Percentiles rank a stretch among this genome's conserved stretches.
Conservation (phyloP, 1,140 invertebrate species). For the Cotesia typhae region DNA sequence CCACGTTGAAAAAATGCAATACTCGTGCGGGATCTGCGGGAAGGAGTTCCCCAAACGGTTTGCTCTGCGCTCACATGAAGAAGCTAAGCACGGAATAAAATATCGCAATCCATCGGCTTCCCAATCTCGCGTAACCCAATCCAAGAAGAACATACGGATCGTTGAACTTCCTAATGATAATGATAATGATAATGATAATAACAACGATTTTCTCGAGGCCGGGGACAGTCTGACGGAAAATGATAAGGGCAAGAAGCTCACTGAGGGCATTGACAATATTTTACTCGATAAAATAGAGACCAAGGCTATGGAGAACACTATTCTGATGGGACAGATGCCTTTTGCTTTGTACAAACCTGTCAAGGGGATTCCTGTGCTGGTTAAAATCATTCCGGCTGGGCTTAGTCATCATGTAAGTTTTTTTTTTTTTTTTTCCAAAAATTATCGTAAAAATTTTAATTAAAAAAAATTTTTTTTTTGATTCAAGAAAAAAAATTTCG, state of each 20-base stretch:
- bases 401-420: conserved; percentile 66
- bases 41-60: conserved; percentile 68
- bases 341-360: conserved; percentile 70
- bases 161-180: conserved; percentile 60
- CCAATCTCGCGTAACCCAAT: conserved; percentile 34
- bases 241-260: conserved; percentile 44
- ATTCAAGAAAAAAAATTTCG: not conserved
- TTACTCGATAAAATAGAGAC: conserved; percentile 70
- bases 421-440: conserved; percentile 15
- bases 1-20: conserved; percentile 67
- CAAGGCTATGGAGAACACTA: conserved; percentile 68
- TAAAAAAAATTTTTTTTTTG: not conserved
- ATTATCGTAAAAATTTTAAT: too few species aligned
- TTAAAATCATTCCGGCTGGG: conserved; percentile 67
- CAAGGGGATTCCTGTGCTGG: conserved; percentile 70
- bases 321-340: conserved; percentile 65
- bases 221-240: conserved; percentile 38
- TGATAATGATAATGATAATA: conserved; percentile 36
- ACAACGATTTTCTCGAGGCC: conserved; percentile 13
- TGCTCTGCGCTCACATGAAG: conserved; percentile 69
- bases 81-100: conserved; percentile 69
- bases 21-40: conserved; percentile 68
- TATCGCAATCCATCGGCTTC: conserved; percentile 53
- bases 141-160: conserved; percentile 59
- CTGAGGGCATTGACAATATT: conserved; percentile 55